Evolutionary conservation across 1,140 invertebrate genomes (phyloP).

Genomic region (Ruditapes philippinarum): DNA sequence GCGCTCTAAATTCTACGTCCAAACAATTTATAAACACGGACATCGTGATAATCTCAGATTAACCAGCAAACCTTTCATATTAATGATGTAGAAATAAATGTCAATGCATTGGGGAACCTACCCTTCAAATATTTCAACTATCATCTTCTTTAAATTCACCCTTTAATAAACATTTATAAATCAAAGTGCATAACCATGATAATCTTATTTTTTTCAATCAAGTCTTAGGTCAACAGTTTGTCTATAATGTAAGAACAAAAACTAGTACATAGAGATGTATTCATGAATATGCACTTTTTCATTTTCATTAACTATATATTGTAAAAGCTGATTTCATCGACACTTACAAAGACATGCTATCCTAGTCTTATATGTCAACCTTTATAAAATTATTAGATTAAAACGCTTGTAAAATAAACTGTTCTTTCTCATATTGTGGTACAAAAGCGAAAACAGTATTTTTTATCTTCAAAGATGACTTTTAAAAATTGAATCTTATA

Average conservation of each 20-base stretch:
- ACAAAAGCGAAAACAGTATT: no score
- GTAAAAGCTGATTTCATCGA: no score
- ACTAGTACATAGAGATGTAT: neutral
- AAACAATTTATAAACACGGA: slow-evolving; percentile 42
- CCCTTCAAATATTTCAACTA: neutral
- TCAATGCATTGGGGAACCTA: neutral
- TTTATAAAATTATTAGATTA: no score
- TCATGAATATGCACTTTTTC: no score
- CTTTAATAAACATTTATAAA: neutral
- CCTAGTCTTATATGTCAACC: no score
- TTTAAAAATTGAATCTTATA: no score
- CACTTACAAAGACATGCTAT: no score
- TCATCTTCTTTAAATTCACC: neutral
- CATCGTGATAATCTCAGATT: slow-evolving; percentile 54
- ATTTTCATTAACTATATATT: no score
- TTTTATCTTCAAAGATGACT: no score
- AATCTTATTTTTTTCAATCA: neutral
- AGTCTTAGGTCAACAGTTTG: neutral
- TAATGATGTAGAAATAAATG: slow-evolving; percentile 49
- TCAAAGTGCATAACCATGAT: neutral
- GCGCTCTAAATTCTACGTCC: slow-evolving; percentile 9
- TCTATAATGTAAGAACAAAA: neutral
- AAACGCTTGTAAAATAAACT: no score
- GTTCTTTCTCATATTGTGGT: no score
- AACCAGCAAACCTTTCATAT: neutral